These are phyloP conservation scores for Nothocercus nigrocapillus DNA, from an alignment of 2,113 vertebrate genomes.

Conservation along the genomic window DNA sequence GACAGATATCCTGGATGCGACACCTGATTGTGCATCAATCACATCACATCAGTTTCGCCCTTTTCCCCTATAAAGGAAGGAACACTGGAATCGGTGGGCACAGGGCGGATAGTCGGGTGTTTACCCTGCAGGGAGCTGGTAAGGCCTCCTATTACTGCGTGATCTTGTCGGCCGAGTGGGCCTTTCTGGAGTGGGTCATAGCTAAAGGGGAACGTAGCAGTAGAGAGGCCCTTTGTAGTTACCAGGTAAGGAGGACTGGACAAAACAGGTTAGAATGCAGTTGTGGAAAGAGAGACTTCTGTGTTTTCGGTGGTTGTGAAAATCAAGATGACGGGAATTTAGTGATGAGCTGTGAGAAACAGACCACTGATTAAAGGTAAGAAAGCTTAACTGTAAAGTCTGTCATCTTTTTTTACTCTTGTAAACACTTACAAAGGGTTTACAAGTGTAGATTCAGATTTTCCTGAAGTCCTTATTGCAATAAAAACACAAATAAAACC, in stretches of 20 bases:
- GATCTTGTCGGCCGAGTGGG: neutral
- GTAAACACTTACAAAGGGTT: neutral
- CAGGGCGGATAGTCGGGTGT: neutral
- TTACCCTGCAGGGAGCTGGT: neutral
- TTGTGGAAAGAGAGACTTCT: neutral
- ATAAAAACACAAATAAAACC: neutral
- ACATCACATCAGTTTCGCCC: neutral
- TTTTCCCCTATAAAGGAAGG: neutral
- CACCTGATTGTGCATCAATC: neutral
- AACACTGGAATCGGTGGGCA: neutral
- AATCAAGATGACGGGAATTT: conserved; percentile 24
- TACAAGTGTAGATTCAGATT: neutral
- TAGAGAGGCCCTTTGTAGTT: neutral
- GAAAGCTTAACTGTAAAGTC: neutral
- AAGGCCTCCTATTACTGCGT: neutral
- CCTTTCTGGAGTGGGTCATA: neutral
- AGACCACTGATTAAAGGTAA: conserved; percentile 45
- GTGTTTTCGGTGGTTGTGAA: conserved; percentile 41
- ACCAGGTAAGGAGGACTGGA: neutral
- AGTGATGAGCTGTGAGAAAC: conserved; percentile 21
- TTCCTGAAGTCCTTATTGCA: neutral
- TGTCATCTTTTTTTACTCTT: neutral
- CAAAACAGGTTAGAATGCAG: neutral
- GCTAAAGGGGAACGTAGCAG: neutral
- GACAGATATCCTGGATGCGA: neutral